These are phyloP conservation scores for Melolontha melolontha DNA, from an alignment of 2,888 invertebrate genomes.

Conservation along the genomic window DNA sequence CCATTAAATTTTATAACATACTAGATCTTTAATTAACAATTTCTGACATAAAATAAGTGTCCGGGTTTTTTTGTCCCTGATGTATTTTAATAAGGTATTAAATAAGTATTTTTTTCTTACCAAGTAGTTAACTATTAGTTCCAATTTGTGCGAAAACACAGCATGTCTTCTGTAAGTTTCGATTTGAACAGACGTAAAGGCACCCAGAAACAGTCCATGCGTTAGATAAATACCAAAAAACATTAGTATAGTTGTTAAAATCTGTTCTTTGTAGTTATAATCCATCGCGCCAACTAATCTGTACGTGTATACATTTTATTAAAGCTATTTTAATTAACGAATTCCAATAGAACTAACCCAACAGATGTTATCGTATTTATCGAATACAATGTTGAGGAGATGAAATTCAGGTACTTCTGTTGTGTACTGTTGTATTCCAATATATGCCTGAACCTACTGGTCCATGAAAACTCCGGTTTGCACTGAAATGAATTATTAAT, in stretches of 20 bases:
- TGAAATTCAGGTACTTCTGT: constrained; percentile 16
- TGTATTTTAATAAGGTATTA: no score
- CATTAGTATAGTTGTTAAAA: constrained; percentile 44
- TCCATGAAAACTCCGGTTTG: constrained; percentile 34
- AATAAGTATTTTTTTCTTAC: no score
- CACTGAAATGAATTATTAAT: constrained; percentile 3
- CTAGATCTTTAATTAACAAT: no score
- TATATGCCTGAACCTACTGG: constrained; percentile 15
- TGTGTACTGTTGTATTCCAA: constrained; percentile 8
- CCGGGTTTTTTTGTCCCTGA: no score
- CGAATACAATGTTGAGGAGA: constrained; percentile 36
- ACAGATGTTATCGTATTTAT: constrained; percentile 30
- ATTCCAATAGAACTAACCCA: constrained; percentile 25
- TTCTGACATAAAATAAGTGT: no score
- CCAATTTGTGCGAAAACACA: constrained; percentile 42
- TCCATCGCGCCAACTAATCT: constrained; percentile 38
- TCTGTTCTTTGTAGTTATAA: constrained; percentile 41
- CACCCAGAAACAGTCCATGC: constrained; percentile 50
- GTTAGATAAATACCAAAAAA: constrained; percentile 46
- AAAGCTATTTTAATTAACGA: constrained; percentile 4
- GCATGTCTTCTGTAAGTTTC: constrained; percentile 48
- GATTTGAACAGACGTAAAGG: constrained; percentile 50
- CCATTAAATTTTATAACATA: no score
- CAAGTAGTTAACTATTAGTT: constrained; percentile 43
- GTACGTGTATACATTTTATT: neutral